Conservation (phyloP, 1,140 invertebrate genomes). For the Notospermus geniculatus region DNA sequence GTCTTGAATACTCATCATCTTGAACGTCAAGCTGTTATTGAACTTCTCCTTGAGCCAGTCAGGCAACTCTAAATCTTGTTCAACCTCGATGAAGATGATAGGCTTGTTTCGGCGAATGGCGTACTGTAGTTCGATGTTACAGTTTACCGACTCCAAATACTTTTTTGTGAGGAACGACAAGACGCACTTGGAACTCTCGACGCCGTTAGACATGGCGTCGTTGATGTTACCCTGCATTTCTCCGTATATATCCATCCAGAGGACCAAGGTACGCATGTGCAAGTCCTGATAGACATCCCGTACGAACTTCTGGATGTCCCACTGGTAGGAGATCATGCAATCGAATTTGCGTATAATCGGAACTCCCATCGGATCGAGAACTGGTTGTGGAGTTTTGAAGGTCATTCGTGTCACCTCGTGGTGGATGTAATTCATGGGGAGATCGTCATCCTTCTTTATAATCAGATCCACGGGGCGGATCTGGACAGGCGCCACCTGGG, state of each 20-base stretch:
- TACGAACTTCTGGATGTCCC: slow-evolving; percentile 17
- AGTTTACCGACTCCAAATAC: slow-evolving; percentile 14
- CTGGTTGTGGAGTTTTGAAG: background rate
- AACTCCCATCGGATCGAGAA: slow-evolving; percentile 14
- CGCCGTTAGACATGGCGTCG: slow-evolving; percentile 17
- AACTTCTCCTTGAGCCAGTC: slow-evolving; percentile 3
- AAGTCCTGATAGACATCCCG: slow-evolving; percentile 11
- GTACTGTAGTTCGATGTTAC: slow-evolving; percentile 15
- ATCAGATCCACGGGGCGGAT: background rate
- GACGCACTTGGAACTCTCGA: slow-evolving; percentile 14
- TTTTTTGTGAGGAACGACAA: slow-evolving; percentile 14
- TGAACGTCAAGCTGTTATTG: slow-evolving; percentile 3
- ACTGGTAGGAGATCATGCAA: slow-evolving; percentile 14
- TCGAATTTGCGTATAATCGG: slow-evolving; percentile 16
- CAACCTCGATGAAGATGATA: slow-evolving; percentile 9
- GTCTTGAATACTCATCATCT: background rate
- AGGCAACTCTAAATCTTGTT: slow-evolving; percentile 6
- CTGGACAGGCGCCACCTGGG: background rate
- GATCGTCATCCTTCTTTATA: background rate
- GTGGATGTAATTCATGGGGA: slow-evolving; percentile 10
- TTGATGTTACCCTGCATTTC: slow-evolving; percentile 16
- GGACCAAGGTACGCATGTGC: background rate
- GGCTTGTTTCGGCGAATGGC: slow-evolving; percentile 7
- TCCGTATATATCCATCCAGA: slow-evolving; percentile 20
- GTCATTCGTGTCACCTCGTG: slow-evolving; percentile 8